A percentile compares a stretch with the other conserved stretches of the same genome.
Conservation (phyloP, 35 echinoderm and acorn worm genomes). For the Stichopus chloronotus region DNA sequence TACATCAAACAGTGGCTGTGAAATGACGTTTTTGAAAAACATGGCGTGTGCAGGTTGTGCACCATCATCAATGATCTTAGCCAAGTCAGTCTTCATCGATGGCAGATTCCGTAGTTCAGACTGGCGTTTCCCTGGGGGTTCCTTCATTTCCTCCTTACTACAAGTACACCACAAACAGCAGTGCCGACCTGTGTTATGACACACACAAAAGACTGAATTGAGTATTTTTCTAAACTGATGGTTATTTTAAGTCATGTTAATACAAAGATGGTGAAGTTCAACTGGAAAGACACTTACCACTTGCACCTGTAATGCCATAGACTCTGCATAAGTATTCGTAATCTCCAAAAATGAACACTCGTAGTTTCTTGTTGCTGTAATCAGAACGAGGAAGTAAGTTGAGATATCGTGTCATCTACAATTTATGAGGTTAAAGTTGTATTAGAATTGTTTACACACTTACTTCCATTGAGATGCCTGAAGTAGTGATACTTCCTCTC, state of each 20-base stretch:
- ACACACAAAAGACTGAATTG: not conserved
- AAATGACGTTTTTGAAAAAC: conserved; percentile 36
- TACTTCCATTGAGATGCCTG: conserved; percentile 42
- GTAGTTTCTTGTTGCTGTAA: conserved; percentile 19
- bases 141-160: not conserved
- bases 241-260: not conserved
- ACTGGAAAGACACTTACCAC: conserved; percentile 3
- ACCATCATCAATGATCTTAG: not conserved
- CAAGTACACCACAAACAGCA: conserved; percentile 1
- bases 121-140: not conserved
- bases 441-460: not conserved
- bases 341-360: conserved; percentile 57
- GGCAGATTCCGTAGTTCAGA: not conserved
- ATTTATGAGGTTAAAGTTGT: not conserved
- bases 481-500: conserved; percentile 5
- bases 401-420: not conserved
- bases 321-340: conserved; percentile 59
- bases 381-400: not conserved
- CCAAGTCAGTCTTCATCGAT: not conserved
- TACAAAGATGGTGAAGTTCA: not conserved
- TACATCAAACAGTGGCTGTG: not conserved
- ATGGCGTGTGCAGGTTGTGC: not conserved
- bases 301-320: conserved; percentile 66
- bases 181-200: not conserved
- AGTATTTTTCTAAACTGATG: not conserved